phyloP scores from a whole-genome alignment of 2,113 vertebrate species.

The Pseudonaja textilis region DNA sequence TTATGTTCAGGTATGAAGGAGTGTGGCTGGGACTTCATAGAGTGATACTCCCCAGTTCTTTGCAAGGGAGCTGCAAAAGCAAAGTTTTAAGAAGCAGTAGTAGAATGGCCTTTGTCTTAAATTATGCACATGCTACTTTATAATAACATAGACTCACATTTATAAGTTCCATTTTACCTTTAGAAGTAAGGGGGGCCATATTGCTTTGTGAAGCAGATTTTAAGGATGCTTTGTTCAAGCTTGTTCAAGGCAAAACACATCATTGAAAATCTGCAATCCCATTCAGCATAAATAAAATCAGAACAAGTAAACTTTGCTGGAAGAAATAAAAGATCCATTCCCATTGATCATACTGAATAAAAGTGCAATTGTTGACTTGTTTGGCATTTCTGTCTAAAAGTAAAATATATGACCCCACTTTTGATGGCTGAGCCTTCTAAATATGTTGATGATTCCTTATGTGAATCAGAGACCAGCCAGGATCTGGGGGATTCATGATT shows the following conservation, averaged over 20 bases:
- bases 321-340: neutral
- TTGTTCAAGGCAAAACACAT: neutral
- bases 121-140: neutral
- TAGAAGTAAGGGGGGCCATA: neutral
- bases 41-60: rapidly evolving
- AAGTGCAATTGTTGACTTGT: no score
- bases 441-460: neutral
- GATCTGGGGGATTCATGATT: neutral
- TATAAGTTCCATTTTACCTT: neutral
- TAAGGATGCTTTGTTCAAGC: neutral
- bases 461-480: neutral
- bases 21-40: neutral
- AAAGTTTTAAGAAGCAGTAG: neutral
- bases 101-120: neutral
- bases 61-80: neutral
- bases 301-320: neutral
- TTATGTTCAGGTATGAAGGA: constrained; percentile 82
- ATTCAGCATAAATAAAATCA: neutral
- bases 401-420: neutral
- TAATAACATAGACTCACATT: neutral
- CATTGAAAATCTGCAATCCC: neutral
- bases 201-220: neutral
- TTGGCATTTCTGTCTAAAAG: neutral
- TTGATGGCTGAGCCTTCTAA: neutral
- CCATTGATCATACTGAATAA: neutral